These are phyloP conservation scores for Seriola dumerili DNA, from an alignment of 2,113 vertebrate species.

Conservation along the genomic window DNA sequence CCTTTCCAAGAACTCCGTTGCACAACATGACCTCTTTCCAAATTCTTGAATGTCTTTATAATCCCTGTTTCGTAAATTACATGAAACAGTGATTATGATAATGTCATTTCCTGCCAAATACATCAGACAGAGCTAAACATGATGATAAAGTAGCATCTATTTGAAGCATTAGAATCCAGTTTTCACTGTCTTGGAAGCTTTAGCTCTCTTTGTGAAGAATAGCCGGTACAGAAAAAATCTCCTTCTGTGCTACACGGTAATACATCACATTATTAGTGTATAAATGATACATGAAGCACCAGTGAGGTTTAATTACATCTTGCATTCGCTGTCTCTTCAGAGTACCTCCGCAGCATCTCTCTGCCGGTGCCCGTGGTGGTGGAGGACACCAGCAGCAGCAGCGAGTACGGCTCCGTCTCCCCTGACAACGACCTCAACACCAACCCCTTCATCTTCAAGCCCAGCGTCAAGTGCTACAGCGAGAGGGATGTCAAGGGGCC, in stretches of 20 bases:
- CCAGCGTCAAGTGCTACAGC: conserved; percentile 93
- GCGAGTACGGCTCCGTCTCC: conserved; percentile 97
- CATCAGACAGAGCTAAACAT: not conserved
- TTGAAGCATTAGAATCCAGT: not conserved
- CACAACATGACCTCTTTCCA: conserved; percentile 36
- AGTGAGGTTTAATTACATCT: not conserved
- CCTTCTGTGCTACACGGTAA: not conserved
- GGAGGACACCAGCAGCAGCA: conserved; percentile 97
- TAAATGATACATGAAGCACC: not conserved
- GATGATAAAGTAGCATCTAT: not conserved
- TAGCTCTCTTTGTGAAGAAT: not conserved
- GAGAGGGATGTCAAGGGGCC: conserved; percentile 93
- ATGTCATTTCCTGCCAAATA: not conserved
- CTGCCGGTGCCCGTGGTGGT: conserved; percentile 96
- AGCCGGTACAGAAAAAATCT: not conserved
- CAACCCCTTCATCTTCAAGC: conserved; percentile 96
- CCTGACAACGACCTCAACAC: conserved; percentile 95
- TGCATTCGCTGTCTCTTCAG: conserved; percentile 69
- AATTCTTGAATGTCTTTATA: conserved; percentile 15
- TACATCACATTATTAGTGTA: not conserved
- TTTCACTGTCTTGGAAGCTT: not conserved
- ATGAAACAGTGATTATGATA: not conserved
- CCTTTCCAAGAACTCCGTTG: conserved; percentile 45
- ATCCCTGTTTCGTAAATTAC: conserved; percentile 18
- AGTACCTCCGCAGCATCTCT: conserved; percentile 96